A percentile compares a stretch with the other conserved stretches of the same genome.
Evolutionary conservation across 2,113 vertebrate genomes (phyloP).

Genomic region (Ranitomeya variabilis): DNA sequence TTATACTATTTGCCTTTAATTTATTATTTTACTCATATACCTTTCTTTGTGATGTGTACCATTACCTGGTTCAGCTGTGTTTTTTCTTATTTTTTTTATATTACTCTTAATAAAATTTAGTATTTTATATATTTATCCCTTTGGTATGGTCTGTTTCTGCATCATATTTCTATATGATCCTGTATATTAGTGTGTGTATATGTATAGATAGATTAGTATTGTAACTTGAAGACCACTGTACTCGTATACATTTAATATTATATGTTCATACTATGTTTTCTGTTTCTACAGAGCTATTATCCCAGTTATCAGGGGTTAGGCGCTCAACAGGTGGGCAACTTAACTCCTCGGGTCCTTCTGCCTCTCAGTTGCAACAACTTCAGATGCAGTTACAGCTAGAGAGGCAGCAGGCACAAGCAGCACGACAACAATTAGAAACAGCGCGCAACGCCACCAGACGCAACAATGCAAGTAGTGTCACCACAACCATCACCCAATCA

Average conservation of each 20-base stretch:
- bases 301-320: slow-evolving; percentile 95
- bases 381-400: slow-evolving; percentile 99
- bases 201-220: too few relatives aligned
- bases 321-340: slow-evolving; percentile 96
- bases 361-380: slow-evolving; percentile 96
- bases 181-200: too few relatives aligned
- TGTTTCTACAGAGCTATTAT: slow-evolving; percentile 88
- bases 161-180: too few relatives aligned
- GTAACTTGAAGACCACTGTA: neutral
- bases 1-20: too few relatives aligned
- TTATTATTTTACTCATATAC: too few relatives aligned
- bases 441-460: slow-evolving; percentile 90
- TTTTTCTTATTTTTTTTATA: too few relatives aligned
- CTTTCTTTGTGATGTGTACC: too few relatives aligned
- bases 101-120: too few relatives aligned
- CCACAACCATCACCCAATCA: slow-evolving; percentile 84
- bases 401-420: slow-evolving; percentile 94
- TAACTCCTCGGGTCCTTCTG: slow-evolving; percentile 94
- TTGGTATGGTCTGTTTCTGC: too few relatives aligned
- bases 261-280: neutral
- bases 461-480: slow-evolving; percentile 88
- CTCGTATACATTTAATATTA: neutral
- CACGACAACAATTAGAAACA: slow-evolving; percentile 92
- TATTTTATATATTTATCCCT: too few relatives aligned
- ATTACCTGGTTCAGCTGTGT: too few relatives aligned